phyloP scores from a whole-genome alignment of 1,140 invertebrate species.

The Propsilocerus akamusi region DNA sequence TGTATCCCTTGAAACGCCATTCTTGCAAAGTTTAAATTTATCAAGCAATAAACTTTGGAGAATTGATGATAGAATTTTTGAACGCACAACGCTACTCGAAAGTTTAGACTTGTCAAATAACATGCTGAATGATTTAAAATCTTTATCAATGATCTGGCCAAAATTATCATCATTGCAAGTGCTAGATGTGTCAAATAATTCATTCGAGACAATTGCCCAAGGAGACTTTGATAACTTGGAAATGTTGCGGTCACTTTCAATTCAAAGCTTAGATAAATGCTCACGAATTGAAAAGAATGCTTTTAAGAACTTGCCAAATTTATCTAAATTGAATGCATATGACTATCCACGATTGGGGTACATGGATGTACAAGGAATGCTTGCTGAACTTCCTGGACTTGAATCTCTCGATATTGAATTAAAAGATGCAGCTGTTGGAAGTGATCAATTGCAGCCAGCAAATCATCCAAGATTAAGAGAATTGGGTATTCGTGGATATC shows the following conservation, averaged over 20 bases:
- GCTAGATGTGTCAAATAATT: conserved; percentile 63
- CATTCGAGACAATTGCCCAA: conserved; percentile 46
- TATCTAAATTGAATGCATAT: conserved; percentile 47
- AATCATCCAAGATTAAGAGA: conserved; percentile 58
- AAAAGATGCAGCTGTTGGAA: conserved; percentile 60
- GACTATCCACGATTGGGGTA: conserved; percentile 61
- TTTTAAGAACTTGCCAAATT: conserved; percentile 49
- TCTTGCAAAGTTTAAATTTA: conserved; percentile 61
- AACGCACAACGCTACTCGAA: conserved; percentile 59
- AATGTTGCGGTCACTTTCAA: conserved; percentile 39
- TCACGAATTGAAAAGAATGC: conserved; percentile 63
- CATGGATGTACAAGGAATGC: conserved; percentile 60
- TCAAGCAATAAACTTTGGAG: conserved; percentile 54
- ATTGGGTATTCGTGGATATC: conserved; percentile 51
- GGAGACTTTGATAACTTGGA: conserved; percentile 51
- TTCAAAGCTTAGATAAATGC: conserved; percentile 46
- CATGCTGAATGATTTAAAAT: conserved; percentile 35
- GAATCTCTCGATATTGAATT: conserved; percentile 66
- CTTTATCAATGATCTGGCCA: conserved; percentile 39
- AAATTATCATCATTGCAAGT: conserved; percentile 43
- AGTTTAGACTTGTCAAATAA: conserved; percentile 62
- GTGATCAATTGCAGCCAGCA: conserved; percentile 59
- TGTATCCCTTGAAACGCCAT: conserved; percentile 64
- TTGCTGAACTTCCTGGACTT: conserved; percentile 46
- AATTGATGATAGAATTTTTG: conserved; percentile 45